Evolutionary conservation across 2,888 invertebrate species (phyloP), one percentile per base, ranked within the genome.

Genomic region (Diachrysia chrysitis): DNA sequence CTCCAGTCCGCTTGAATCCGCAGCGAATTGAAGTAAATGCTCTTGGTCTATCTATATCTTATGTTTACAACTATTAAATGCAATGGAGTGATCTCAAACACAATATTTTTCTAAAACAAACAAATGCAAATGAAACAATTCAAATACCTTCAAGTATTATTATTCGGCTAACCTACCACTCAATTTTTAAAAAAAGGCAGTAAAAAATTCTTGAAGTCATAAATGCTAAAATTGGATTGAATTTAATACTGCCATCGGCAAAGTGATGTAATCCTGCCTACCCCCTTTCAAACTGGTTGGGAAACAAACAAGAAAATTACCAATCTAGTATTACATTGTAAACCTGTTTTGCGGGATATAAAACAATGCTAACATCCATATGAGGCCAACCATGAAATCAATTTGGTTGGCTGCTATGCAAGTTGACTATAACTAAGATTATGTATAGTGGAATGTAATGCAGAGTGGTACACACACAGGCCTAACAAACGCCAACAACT

Each of bases 381-480:
- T 48, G 64, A 64, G 60, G 58, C 58, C 73, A 78, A 76, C 57
- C 37, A 3, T 80, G 66, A 73, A 53, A 61, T 48, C n/a, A 55
- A 58, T 69, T 66, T 53, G 23, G 21, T 14, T 53, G 60, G 55
- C 58, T 0, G 51, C 59, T 51, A 42, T 53, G 9, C n/a, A 46
- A 56, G 64, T 29, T 0, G 2, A 37, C 5, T 14, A 12, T 21
- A 16, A 55, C 17, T 21, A 57, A 17, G 0, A 5, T 51, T 53
- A 71, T 2, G 32, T 32, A 9, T 55, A 63, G 0, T 71, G 76
- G 74, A 75, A 76, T 76, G 67, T 67, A 42, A 29, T 29, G 29
- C n/a, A n/a, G n/a, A n/a, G n/a, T n/a, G n/a, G n/a, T n/a, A n/a
- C 29, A 7, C 7, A 29, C 29, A 29, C 7, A 29, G 7, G 29